These are phyloP conservation scores for Volucella inflata DNA, from an alignment of 2,888 invertebrate genomes.

Conservation along the genomic window DNA sequence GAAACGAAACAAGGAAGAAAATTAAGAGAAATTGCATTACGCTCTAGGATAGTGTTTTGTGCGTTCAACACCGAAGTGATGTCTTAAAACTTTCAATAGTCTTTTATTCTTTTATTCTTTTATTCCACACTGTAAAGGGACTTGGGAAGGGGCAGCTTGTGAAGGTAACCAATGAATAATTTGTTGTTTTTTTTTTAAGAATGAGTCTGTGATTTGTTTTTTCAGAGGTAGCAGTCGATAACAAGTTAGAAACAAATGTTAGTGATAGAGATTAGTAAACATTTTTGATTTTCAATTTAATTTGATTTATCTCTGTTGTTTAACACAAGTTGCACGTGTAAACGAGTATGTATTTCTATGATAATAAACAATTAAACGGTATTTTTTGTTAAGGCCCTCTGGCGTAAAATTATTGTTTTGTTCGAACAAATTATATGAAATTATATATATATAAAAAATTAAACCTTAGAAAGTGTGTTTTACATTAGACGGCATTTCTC, in stretches of 20 bases:
- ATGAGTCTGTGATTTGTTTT: too few species aligned
- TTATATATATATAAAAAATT: conserved; percentile 13
- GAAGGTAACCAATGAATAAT: neutral
- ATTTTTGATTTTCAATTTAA: conserved; percentile 20
- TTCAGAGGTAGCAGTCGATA: conserved; percentile 14
- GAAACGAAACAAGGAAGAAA: conserved; percentile 33
- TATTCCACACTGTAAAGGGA: conserved; percentile 1
- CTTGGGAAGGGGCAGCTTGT: neutral
- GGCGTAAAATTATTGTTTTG: conserved; percentile 48
- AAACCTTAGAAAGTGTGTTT: conserved; percentile 31
- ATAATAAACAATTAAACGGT: conserved; percentile 29
- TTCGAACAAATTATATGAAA: conserved; percentile 43
- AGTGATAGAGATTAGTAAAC: conserved; percentile 20
- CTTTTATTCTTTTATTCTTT: conserved; percentile 36
- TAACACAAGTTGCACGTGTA: conserved; percentile 33
- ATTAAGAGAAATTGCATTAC: conserved; percentile 53
- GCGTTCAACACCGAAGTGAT: conserved; percentile 26
- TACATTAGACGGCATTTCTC: conserved; percentile 83
- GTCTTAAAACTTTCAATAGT: conserved; percentile 14
- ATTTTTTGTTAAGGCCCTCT: conserved; percentile 50
- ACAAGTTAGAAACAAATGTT: conserved; percentile 12
- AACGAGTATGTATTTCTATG: conserved; percentile 15
- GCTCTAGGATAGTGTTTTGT: conserved; percentile 58
- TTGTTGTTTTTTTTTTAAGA: too few species aligned
- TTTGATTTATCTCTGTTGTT: conserved; percentile 13